phyloP scores from a whole-genome alignment of 1,140 invertebrate species.

The Pogonognathellus flavescens region DNA sequence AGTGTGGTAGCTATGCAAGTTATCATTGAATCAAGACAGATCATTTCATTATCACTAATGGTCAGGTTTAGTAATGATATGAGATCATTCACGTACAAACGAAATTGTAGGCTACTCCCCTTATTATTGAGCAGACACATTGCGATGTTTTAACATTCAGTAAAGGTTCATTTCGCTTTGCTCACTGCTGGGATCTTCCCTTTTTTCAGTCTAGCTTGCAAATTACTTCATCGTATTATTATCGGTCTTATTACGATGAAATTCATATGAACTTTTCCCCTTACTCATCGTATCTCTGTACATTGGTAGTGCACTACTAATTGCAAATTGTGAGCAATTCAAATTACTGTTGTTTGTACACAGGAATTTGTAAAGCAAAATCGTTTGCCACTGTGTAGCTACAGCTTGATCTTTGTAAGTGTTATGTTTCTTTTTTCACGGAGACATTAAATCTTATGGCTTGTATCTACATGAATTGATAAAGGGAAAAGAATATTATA shows the following conservation, averaged over 20 bases:
- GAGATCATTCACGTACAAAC: conserved; percentile 4
- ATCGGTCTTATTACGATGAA: background rate
- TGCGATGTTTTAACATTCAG: background rate
- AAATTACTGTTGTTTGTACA: too few species aligned
- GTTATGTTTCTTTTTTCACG: too few species aligned
- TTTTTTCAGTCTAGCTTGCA: background rate
- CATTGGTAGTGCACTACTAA: too few species aligned
- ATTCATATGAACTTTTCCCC: too few species aligned
- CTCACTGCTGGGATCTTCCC: background rate
- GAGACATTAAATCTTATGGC: too few species aligned
- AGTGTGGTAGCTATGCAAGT: background rate
- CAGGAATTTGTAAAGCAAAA: too few species aligned
- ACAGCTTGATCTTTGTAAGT: too few species aligned
- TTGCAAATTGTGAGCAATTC: too few species aligned
- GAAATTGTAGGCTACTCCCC: conserved; percentile 1
- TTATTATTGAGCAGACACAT: background rate
- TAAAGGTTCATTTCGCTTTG: conserved; percentile 20
- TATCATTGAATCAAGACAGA: conserved; percentile 11
- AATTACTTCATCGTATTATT: conserved; percentile 33
- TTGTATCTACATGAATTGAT: too few species aligned
- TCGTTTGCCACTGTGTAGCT: too few species aligned
- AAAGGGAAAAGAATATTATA: too few species aligned
- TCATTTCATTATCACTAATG: conserved; percentile 28
- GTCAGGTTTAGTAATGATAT: conserved; percentile 7
- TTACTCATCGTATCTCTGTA: too few species aligned